These are phyloP conservation scores for Arizona elegans DNA, from an alignment of 2,113 vertebrate genomes.

Conservation along the genomic window DNA sequence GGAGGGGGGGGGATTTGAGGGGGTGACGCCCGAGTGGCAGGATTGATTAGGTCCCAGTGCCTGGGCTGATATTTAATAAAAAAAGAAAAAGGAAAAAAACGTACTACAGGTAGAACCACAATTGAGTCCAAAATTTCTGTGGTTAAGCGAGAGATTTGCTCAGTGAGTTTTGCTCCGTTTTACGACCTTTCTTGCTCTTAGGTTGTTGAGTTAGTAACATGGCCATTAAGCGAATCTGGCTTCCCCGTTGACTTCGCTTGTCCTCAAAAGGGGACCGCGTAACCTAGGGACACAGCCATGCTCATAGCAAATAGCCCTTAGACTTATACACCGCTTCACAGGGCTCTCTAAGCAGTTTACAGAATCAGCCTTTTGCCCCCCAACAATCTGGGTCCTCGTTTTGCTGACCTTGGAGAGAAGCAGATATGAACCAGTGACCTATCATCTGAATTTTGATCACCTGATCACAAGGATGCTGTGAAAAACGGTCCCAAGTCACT, in stretches of 20 bases:
- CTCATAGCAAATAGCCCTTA: too few species aligned
- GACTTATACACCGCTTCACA: too few species aligned
- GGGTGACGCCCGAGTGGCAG: slow-evolving; percentile 1
- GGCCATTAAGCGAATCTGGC: background rate
- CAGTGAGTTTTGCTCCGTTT: background rate
- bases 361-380: too few species aligned
- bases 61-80: background rate
- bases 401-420: too few species aligned
- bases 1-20: slow-evolving; percentile 40
- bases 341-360: too few species aligned
- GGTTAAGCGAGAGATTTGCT: background rate
- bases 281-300: background rate
- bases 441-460: background rate
- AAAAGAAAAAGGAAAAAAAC: background rate
- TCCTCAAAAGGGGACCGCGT: background rate
- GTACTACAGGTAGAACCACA: background rate
- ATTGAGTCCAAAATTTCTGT: background rate
- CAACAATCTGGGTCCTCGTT: too few species aligned
- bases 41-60: background rate
- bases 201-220: background rate
- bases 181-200: background rate
- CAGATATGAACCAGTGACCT: background rate
- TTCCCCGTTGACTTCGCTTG: background rate
- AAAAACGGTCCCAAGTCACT: background rate
- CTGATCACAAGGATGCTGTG: background rate